These are phyloP conservation scores for Orientallactaga bullata DNA, from an alignment of 2,113 vertebrate genomes.

Conservation along the genomic window DNA sequence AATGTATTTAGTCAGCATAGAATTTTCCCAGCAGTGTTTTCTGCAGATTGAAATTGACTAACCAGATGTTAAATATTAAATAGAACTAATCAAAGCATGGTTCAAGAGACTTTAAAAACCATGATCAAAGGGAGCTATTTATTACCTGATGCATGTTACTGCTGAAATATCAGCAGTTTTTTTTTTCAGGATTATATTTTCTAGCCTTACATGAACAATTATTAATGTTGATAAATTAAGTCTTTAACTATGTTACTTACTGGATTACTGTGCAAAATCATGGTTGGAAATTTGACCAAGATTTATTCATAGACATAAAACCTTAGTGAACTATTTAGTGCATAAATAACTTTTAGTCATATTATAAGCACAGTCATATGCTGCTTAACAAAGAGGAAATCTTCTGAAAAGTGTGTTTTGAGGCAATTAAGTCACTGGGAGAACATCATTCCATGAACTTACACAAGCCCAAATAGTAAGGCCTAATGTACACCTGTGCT, in stretches of 20 bases:
- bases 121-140: conserved; percentile 91
- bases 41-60: conserved; percentile 91
- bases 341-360: conserved; percentile 14
- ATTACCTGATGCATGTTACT: conserved; percentile 89
- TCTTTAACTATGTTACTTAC: conserved; percentile 66
- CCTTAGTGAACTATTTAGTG: conserved; percentile 45
- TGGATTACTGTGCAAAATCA: conserved; percentile 62
- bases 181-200: conserved; percentile 82
- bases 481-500: neutral
- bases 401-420: neutral
- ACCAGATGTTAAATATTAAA: conserved; percentile 93
- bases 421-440: neutral
- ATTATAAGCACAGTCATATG: neutral
- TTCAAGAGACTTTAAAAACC: conserved; percentile 90
- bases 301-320: conserved; percentile 60
- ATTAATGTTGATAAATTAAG: conserved; percentile 80
- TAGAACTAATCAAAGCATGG: conserved; percentile 91
- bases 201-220: conserved; percentile 80
- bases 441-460: neutral
- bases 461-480: neutral
- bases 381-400: neutral
- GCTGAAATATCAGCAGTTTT: conserved; percentile 85
- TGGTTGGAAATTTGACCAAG: conserved; percentile 56
- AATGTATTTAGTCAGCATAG: conserved; percentile 91
- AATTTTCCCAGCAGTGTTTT: conserved; percentile 87